Base-by-base conservation (phyloP, 2,888 invertebrate genomes). In the Idaea biselata region DNA sequence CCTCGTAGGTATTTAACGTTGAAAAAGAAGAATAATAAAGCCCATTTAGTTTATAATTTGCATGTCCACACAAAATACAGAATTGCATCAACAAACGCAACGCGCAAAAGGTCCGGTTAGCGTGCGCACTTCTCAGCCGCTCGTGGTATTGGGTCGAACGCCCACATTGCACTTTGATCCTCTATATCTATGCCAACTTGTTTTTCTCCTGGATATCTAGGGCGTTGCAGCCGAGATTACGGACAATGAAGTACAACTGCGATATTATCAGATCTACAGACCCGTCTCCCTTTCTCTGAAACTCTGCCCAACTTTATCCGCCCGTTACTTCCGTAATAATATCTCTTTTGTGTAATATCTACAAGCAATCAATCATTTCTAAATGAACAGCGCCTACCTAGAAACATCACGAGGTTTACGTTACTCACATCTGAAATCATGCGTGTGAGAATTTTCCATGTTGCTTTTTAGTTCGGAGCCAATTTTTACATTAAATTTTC, bases 111-210 rank as follows among this genome's bases (percentile, higher is more conserved):
- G 86, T 83, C 82, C 81, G 82, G 74, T 82, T 84, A 86, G 88
- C 84, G 80, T 80, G 86, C 86, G 87, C 86, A 80, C 79, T 72
- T 79, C 80, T 77, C 78, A 76, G 77, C 77, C 74, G 80, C 78
- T 78, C 78, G 86, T 78, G 89, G 91, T 91, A 91, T 91, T 89
- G 83, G 90, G 90, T 86, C 91, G 86, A 77, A 84, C 90, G 89
- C 91, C 91, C 89, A 91, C 91, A 84, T 84, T 80, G 89, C 89
- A 90, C 91, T 90, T 91, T 91, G 91, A 89, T 90, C 89, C 86
- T 79, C 77, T 80, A 84, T 82, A 86, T 90, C 89, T 88, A 92
- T 91, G 91, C 91, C 91, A 92, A 91, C 87, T 89, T 83, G 87
- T 88, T 88, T 87, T 86, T 82, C 86, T 83, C 83, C 85, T 83